Conservation (phyloP, 2,113 vertebrate genomes). For the Myiopsitta monachus region DNA sequence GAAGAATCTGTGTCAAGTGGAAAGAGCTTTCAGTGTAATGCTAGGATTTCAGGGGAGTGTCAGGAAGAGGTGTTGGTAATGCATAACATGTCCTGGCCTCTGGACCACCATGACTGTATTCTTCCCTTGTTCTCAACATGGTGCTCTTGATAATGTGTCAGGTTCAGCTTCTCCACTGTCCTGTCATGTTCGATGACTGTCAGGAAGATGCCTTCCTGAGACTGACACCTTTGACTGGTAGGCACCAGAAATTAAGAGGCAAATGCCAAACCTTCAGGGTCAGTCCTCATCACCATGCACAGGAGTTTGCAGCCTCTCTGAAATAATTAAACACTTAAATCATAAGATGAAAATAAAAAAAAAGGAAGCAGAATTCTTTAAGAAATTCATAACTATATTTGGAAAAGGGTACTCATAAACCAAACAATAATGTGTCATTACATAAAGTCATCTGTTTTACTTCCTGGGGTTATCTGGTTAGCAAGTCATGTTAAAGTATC, state of each 20-base stretch:
- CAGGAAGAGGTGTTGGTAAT: background rate
- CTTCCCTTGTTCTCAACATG: background rate
- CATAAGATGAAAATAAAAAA: background rate
- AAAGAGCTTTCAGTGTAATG: background rate
- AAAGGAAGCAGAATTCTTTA: background rate
- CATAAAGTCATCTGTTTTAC: background rate
- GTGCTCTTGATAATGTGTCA: accelerated
- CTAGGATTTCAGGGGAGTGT: background rate
- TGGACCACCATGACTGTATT: background rate
- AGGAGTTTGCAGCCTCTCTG: background rate
- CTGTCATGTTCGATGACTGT: background rate
- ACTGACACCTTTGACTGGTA: background rate
- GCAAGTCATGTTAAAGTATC: background rate
- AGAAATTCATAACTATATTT: background rate
- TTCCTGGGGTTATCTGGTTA: background rate
- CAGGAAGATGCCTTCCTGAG: background rate
- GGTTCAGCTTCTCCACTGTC: background rate
- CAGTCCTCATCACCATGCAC: background rate
- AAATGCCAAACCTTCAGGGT: background rate
- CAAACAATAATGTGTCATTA: background rate
- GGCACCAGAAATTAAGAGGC: background rate
- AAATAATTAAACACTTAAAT: background rate
- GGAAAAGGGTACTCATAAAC: background rate
- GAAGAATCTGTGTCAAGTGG: background rate
- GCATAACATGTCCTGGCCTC: background rate